Base-by-base conservation (phyloP, 2,888 invertebrate genomes). In the Himalopsyche kuldschensis region DNA sequence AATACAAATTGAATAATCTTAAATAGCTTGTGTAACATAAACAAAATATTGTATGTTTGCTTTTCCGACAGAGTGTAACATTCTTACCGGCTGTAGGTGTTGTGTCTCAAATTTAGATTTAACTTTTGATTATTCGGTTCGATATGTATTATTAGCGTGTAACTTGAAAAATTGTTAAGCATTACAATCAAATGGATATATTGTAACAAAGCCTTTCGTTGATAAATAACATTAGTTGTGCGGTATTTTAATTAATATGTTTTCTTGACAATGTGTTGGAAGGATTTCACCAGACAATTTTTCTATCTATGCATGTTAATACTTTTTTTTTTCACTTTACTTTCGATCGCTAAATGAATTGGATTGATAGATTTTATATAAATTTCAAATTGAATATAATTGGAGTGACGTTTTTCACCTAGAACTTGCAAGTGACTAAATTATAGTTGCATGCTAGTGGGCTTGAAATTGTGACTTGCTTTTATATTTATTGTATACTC, bases 21-120 rank as follows among this genome's bases (percentile, higher is more conserved):
- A 79, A 41, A 80, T 63, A 81, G 76, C 82, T 79, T 80, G 47
- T 76, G 84, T 79, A 81, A 82, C 79, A 48, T 63, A 69, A 69
- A 79, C 30, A n/a, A 83, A 78, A 55, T 80, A 48, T 69, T 84
- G 83, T 81, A 81, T 80, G 79, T 80, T 48, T 75, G 81, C 83
- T 84, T 48, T 78, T 55, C 55, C 31, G 80, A 79, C 41, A 69
- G 78, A 77, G 55, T 69, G 79, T 46, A 46, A 69, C 47, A 69
- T 27, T 79, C 78, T 82, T 41, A 47, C 79, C n/a, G 31, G 46
- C 82, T 32, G 78, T 75, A 41, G 78, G 82, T 69, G 69, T 69
- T 69, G 69, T 69, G 69, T 69, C 69, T 69, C 69, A 69, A 69
- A 69, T 30, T 15, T 69, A 69, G 69, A 69, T 27, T 69, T 27